phyloP scores from a whole-genome alignment of 2,113 vertebrate genomes.

The Sisor rabdophorus region DNA sequence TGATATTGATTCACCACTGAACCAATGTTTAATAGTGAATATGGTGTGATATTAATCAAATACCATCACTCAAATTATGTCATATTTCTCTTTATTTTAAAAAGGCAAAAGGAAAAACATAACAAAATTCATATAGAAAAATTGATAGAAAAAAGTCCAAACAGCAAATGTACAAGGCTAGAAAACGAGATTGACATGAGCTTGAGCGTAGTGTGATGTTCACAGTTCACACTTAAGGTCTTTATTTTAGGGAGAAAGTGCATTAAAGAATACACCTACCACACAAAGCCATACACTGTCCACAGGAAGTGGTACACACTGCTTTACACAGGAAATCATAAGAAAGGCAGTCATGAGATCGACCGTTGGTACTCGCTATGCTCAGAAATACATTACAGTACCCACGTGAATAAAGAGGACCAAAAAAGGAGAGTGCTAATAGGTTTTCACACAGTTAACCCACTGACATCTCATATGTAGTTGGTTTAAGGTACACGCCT shows the following conservation, averaged over 20 bases:
- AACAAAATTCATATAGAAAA: conserved; percentile 69
- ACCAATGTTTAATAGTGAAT: neutral
- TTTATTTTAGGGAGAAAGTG: conserved; percentile 49
- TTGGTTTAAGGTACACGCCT: conserved; percentile 32
- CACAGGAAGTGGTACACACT: conserved; percentile 43
- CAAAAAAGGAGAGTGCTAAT: conserved; percentile 24
- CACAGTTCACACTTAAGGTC: conserved; percentile 47
- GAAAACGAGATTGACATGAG: conserved; percentile 51
- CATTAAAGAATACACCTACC: conserved; percentile 40
- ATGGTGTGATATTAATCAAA: neutral
- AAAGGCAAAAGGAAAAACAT: conserved; percentile 57
- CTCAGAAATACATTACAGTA: conserved; percentile 35
- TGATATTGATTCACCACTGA: neutral
- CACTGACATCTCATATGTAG: conserved; percentile 31
- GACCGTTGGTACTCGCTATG: conserved; percentile 34
- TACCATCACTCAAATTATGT: neutral
- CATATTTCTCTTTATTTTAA: conserved; percentile 66
- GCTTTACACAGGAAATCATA: conserved; percentile 50
- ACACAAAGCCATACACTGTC: conserved; percentile 48
- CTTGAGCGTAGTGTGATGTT: conserved; percentile 32
- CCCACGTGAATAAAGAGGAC: conserved; percentile 12
- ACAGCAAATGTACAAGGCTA: conserved; percentile 63
- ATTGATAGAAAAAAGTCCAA: conserved; percentile 58
- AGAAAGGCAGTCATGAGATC: conserved; percentile 42
- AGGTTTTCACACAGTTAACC: conserved; percentile 24